Base-by-base conservation (phyloP, 2,113 vertebrate species). In the Lasiurus cinereus region DNA sequence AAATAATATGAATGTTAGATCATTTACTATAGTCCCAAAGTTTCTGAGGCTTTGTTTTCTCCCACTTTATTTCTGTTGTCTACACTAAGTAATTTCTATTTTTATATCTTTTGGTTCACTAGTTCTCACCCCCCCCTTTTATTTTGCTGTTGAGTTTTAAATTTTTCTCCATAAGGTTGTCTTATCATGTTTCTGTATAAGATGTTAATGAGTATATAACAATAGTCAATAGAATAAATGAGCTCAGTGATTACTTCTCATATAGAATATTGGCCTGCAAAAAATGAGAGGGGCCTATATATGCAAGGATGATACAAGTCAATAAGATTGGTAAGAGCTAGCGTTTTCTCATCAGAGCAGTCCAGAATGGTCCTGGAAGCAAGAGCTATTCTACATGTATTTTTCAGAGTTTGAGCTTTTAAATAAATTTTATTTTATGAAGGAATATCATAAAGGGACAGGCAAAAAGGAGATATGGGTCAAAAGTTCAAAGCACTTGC, bases 401-500 rank as follows among this genome's bases (percentile, higher is more conserved):
- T 87, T 74, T 90, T 76, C 62, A 67, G 52, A 79, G 31, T 64
- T 66, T 67, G 46, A 67, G 31, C 3, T 74, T 94, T 83, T 79
- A 82, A 67, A 22, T 78, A 16, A 24, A 21, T 36, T 92, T 69
- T 83, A 46, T 67, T 80, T 94, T 92, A 48, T 54, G 19, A 86
- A 67, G 31, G 39, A 66, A 8, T 52, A 39, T 76, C 21, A 27
- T 74, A 16, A 54, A 24, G 33, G 80, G 59, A 50, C 9, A 90
- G 50, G 43, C 31, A 89, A 48, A 80, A 80, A 79, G 33, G 66
- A 67, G 36, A 82, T 8, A 6, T 39, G 48, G 29, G 21, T 90
- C 48, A 67, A 33, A 86, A 76, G 29, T 66, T 83, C 43, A 84
- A 92, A 74, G 31, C 27, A 50, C 24, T 85, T 50, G 24, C 56